Conservation (phyloP, 2,888 invertebrate species). For the Volucella bombylans region DNA sequence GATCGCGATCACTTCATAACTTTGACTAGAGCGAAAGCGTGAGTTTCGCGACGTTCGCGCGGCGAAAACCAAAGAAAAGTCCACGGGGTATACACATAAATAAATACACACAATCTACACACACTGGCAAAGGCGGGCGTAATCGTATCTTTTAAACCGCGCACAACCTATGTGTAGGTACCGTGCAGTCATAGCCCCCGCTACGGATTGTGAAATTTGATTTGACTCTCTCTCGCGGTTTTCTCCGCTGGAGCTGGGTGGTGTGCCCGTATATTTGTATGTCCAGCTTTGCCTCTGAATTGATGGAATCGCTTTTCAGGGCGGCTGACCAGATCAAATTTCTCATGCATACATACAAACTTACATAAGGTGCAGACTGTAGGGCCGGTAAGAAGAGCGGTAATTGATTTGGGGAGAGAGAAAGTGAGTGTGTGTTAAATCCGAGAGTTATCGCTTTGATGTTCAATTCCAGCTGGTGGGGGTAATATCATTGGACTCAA, state of each 20-base stretch:
- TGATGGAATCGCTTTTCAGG: constrained; percentile 25
- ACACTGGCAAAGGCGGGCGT: not conserved
- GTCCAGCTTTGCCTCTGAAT: not conserved
- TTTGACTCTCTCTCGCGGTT: constrained; percentile 52
- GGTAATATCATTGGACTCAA: not conserved
- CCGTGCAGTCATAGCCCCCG: constrained; percentile 3
- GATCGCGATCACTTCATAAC: constrained; percentile 74
- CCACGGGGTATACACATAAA: constrained; percentile 28
- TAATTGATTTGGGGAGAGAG: not conserved
- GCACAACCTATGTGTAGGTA: constrained; percentile 4
- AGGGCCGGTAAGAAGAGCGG: constrained; percentile 2
- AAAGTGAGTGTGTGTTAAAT: not conserved
- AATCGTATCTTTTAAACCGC: constrained; percentile 12
- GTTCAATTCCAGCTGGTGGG: constrained; percentile 12
- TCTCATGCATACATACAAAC: no score
- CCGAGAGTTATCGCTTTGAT: constrained; percentile 2
- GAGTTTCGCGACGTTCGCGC: constrained; percentile 60
- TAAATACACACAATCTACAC: not conserved
- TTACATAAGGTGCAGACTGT: constrained; percentile 1
- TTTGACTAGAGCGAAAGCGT: constrained; percentile 65
- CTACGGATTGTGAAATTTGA: constrained; percentile 46
- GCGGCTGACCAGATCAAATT: not conserved
- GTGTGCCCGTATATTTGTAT: constrained; percentile 7
- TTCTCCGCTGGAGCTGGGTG: not conserved
- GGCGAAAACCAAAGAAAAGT: constrained; percentile 44